Conservation (phyloP, 2,888 invertebrate genomes). For the Nymphalis polychloros region DNA sequence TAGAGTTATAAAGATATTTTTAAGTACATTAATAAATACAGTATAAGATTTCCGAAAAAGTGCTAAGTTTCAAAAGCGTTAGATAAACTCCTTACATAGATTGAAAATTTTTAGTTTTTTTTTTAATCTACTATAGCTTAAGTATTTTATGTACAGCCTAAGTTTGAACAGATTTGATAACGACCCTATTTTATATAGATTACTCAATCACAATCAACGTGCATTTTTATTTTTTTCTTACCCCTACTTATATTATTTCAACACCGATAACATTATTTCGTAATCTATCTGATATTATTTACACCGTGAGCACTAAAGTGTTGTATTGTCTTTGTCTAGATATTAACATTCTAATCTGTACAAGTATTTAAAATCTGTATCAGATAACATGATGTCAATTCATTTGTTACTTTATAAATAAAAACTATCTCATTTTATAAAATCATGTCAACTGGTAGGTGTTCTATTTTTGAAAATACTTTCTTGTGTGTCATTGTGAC, state of each 20-base stretch:
- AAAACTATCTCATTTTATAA: constrained; percentile 3
- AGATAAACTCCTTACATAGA: constrained; percentile 30
- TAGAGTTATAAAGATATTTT: constrained; percentile 30
- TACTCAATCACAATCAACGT: constrained; percentile 15
- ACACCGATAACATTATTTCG: constrained; percentile 11
- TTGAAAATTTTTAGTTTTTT: constrained; percentile 23
- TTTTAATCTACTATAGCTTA: constrained; percentile 13
- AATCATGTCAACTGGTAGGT: constrained; percentile 9
- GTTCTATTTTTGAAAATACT: too few species aligned
- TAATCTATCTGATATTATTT: constrained; percentile 49
- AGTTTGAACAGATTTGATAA: constrained; percentile 16
- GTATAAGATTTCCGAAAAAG: constrained; percentile 35
- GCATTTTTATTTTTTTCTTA: constrained; percentile 16
- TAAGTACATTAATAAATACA: constrained; percentile 30
- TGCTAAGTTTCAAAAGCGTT: constrained; percentile 33
- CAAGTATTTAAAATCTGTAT: constrained; percentile 24
- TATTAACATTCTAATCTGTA: constrained; percentile 32
- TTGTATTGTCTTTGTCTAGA: constrained; percentile 65
- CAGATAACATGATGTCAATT: constrained; percentile 14
- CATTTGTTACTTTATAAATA: background rate
- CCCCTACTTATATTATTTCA: constrained; percentile 6
- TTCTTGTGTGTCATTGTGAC: too few species aligned
- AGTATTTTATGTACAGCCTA: constrained; percentile 29
- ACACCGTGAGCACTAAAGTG: constrained; percentile 65
- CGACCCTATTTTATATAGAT: constrained; percentile 19